These are phyloP conservation scores for Strix uralensis DNA, from an alignment of 2,113 vertebrate genomes.

Conservation along the genomic window DNA sequence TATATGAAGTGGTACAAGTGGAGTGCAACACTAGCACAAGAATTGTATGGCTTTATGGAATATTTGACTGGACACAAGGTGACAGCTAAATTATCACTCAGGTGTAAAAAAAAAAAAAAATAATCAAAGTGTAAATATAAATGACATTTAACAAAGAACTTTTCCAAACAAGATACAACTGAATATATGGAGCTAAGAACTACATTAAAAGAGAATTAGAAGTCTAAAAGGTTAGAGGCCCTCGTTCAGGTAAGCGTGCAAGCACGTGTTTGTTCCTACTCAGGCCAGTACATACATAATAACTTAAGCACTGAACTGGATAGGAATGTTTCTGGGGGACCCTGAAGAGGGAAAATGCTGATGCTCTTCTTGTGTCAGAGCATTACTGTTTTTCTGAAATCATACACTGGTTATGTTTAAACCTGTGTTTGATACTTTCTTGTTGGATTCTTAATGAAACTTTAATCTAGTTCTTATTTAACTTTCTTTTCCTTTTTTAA, in stretches of 20 bases:
- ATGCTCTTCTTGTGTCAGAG: constrained; percentile 44
- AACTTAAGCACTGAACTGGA: constrained; percentile 11
- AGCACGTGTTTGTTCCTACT: constrained; percentile 43
- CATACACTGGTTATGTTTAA: constrained; percentile 52
- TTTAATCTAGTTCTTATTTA: constrained; percentile 77
- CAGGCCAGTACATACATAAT: not conserved
- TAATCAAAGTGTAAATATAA: constrained; percentile 79
- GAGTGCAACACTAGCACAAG: constrained; percentile 55
- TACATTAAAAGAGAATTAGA: constrained; percentile 71
- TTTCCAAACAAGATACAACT: constrained; percentile 73
- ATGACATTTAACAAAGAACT: constrained; percentile 74
- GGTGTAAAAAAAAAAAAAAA: constrained; percentile 63
- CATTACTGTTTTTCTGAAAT: constrained; percentile 53
- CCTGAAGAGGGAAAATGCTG: constrained; percentile 35
- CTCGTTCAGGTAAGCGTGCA: constrained; percentile 46
- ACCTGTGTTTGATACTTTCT: constrained; percentile 65
- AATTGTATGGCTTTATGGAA: constrained; percentile 70
- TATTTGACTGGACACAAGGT: constrained; percentile 74
- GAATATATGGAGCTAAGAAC: constrained; percentile 71
- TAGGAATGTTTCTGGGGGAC: constrained; percentile 42
- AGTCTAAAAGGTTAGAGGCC: constrained; percentile 45
- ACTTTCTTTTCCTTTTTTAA: constrained; percentile 68
- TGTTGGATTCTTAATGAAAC: constrained; percentile 70
- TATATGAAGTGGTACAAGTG: constrained; percentile 15
- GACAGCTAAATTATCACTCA: constrained; percentile 82